These are phyloP conservation scores for Branchellion lobata DNA, from an alignment of 2,888 invertebrate genomes.

Conservation along the genomic window DNA sequence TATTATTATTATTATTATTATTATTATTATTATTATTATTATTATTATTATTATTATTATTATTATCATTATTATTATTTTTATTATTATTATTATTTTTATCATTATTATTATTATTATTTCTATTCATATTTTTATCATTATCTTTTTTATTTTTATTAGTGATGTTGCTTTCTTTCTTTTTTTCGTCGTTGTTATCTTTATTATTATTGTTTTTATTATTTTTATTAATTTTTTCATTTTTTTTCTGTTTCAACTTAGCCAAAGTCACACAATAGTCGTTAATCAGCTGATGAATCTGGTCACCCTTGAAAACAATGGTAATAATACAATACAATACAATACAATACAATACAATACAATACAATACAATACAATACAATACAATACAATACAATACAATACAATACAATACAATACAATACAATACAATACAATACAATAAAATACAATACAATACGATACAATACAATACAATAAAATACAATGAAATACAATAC, in stretches of 20 bases:
- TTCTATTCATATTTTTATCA: too few species aligned
- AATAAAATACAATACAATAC: too few species aligned
- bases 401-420: neutral
- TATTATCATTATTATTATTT: too few species aligned
- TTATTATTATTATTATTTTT: too few species aligned
- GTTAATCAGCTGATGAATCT: neutral
- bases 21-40: too few species aligned
- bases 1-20: too few species aligned
- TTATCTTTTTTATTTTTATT: neutral
- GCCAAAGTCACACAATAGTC: neutral
- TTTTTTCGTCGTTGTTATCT: neutral
- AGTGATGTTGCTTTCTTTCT: neutral
- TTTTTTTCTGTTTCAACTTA: neutral
- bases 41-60: too few species aligned
- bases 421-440: too few species aligned
- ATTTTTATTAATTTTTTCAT: neutral
- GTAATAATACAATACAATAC: neutral
- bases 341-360: neutral
- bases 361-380: neutral
- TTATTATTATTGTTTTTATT: too few species aligned
- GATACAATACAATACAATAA: too few species aligned
- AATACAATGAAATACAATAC: too few species aligned
- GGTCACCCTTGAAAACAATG: neutral
- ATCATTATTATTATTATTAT: too few species aligned
- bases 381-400: neutral